Percentiles rank a stretch among this genome's conserved stretches.
Conservation (phyloP, 1,140 invertebrate species). For the Microplitis mediator region DNA sequence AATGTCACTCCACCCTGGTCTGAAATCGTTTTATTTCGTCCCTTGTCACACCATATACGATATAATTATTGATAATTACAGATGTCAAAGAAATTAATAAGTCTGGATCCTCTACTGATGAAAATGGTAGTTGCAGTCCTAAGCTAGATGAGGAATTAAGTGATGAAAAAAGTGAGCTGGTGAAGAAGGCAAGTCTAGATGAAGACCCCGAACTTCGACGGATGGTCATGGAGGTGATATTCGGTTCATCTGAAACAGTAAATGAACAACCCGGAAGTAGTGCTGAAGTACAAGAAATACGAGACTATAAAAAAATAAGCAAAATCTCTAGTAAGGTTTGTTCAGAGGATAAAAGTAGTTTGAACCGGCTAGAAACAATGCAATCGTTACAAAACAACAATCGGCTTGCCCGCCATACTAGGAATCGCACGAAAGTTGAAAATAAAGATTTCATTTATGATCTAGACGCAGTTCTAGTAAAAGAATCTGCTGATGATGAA, state of each 20-base stretch:
- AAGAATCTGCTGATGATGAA: slow-evolving; percentile 5
- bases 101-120: not conserved
- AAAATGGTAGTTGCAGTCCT: not conserved
- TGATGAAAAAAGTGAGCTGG: slow-evolving; percentile 8
- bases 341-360: not conserved
- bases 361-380: not conserved
- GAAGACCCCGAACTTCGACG: slow-evolving; percentile 39
- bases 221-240: slow-evolving; percentile 52
- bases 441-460: slow-evolving; percentile 75
- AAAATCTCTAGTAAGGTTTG: not conserved
- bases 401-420: slow-evolving; percentile 58
- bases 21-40: too few relatives aligned
- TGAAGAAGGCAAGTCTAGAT: slow-evolving; percentile 11
- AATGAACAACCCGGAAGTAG: not conserved
- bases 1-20: too few relatives aligned
- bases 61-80: not conserved
- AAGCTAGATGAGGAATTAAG: not conserved
- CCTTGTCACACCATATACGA: not conserved
- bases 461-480: slow-evolving; percentile 43
- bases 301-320: not conserved
- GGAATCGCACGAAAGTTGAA: slow-evolving; percentile 69
- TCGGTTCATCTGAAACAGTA: slow-evolving; percentile 36
- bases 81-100: not conserved
- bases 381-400: slow-evolving; percentile 11
- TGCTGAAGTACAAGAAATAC: not conserved